Percentiles rank a stretch among this genome's conserved stretches.
Conservation (phyloP, 1,140 invertebrate genomes). For the Eupristina koningsbergeri region DNA sequence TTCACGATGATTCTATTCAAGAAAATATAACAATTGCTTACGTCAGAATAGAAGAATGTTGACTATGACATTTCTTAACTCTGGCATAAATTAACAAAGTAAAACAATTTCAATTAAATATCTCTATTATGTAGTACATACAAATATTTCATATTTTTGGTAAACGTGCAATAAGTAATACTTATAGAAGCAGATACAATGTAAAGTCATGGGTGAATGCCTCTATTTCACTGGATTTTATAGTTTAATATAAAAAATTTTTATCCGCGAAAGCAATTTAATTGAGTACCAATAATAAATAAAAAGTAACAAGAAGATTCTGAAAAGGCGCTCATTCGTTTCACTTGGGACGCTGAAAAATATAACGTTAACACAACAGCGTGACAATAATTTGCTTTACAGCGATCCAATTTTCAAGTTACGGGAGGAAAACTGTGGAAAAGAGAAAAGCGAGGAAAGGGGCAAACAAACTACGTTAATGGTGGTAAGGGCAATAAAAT, state of each 20-base stretch:
- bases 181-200: too few species aligned
- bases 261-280: background rate
- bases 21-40: too few species aligned
- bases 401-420: constrained; percentile 46
- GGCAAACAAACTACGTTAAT: constrained; percentile 37
- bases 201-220: background rate
- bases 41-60: too few species aligned
- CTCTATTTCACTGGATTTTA: background rate
- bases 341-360: background rate
- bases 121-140: too few species aligned
- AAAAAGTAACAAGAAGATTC: too few species aligned
- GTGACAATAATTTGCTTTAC: constrained; percentile 35
- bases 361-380: background rate
- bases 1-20: too few species aligned
- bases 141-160: too few species aligned
- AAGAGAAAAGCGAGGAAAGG: background rate
- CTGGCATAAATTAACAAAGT: too few species aligned
- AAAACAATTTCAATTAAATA: too few species aligned
- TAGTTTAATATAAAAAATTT: background rate
- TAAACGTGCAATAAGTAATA: too few species aligned
- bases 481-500: constrained; percentile 40
- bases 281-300: background rate
- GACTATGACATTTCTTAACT: too few species aligned
- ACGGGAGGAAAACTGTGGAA: constrained; percentile 10
- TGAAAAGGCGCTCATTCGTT: too few species aligned